A percentile compares a stretch with the other conserved stretches of the same genome.
These are phyloP conservation scores for Aplochiton taeniatus DNA, from an alignment of 2,797 vertebrate genomes.

Conservation along the genomic window DNA sequence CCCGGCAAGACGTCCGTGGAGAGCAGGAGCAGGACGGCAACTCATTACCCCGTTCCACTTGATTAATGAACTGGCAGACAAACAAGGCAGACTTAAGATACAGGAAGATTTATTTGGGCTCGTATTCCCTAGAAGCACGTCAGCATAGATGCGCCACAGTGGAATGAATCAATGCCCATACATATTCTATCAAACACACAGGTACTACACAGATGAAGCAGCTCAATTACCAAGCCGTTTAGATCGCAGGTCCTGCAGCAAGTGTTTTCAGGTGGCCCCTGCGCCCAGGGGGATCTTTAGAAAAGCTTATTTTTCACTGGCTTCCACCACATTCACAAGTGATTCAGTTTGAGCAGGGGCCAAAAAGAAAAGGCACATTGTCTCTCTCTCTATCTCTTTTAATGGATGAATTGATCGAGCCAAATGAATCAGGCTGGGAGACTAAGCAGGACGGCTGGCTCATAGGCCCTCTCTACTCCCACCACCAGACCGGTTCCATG, in stretches of 20 bases:
- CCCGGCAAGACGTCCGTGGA: constrained; percentile 49
- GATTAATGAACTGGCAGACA: constrained; percentile 75
- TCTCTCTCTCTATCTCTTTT: constrained; percentile 63
- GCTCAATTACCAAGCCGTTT: constrained; percentile 31
- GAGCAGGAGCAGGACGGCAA: constrained; percentile 53
- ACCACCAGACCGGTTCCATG: constrained; percentile 58
- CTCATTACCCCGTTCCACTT: constrained; percentile 79
- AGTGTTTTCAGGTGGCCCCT: constrained; percentile 38
- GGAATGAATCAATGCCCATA: constrained; percentile 53
- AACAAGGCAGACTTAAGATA: constrained; percentile 66
- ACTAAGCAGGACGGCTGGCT: constrained; percentile 60
- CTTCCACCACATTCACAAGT: constrained; percentile 42
- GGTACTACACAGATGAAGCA: neutral
- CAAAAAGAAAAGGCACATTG: constrained; percentile 63
- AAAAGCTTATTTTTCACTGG: constrained; percentile 48
- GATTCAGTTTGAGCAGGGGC: constrained; percentile 35
- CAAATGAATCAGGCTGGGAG: constrained; percentile 68
- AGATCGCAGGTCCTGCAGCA: constrained; percentile 52
- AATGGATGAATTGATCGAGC: constrained; percentile 60
- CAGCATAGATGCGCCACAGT: constrained; percentile 42
- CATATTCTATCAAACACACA: constrained; percentile 20
- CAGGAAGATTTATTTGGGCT: constrained; percentile 63
- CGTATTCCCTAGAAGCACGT: constrained; percentile 34
- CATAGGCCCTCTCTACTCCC: constrained; percentile 43
- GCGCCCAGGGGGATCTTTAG: constrained; percentile 26